A percentile compares a stretch with the other conserved stretches of the same genome.
phyloP scores from a whole-genome alignment of 2,888 invertebrate species.

The Dasysyrphus tricinctus region DNA sequence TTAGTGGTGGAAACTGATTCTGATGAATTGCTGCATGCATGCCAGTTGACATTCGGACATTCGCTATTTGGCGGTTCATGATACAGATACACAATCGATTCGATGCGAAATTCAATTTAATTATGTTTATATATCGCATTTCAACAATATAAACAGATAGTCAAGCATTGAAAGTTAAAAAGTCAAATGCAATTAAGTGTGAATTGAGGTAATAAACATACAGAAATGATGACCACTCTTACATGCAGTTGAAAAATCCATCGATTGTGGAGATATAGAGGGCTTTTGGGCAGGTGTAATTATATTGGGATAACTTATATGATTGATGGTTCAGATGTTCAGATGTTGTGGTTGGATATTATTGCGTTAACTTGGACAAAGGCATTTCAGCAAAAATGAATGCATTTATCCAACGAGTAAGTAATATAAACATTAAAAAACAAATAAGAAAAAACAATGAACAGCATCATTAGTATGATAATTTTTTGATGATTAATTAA shows the following conservation, averaged over 20 bases:
- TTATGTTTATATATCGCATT: conserved; percentile 22
- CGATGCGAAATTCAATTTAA: conserved; percentile 45
- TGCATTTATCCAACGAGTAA: neutral
- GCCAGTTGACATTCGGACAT: conserved; percentile 52
- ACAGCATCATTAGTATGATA: conserved; percentile 25
- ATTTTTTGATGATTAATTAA: conserved; percentile 21
- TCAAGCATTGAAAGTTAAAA: conserved; percentile 29
- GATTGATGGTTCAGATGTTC: conserved; percentile 56
- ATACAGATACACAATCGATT: conserved; percentile 15
- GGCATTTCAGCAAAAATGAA: neutral
- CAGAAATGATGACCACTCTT: conserved; percentile 57
- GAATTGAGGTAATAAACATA: conserved; percentile 70
- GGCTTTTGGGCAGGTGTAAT: conserved; percentile 16
- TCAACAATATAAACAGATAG: conserved; percentile 34
- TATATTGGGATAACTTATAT: conserved; percentile 41
- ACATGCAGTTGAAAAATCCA: conserved; percentile 8
- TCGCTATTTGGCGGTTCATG: conserved; percentile 32
- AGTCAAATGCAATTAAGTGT: conserved; percentile 67
- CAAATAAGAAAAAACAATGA: neutral
- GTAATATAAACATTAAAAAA: neutral
- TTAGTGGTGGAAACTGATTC: conserved; percentile 32
- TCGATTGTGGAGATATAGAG: neutral
- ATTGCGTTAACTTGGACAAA: conserved; percentile 17
- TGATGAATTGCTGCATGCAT: conserved; percentile 57
- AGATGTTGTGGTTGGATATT: conserved; percentile 37